Conservation (phyloP, 2,888 invertebrate genomes). For the Drosophila pseudotalamancana region DNA sequence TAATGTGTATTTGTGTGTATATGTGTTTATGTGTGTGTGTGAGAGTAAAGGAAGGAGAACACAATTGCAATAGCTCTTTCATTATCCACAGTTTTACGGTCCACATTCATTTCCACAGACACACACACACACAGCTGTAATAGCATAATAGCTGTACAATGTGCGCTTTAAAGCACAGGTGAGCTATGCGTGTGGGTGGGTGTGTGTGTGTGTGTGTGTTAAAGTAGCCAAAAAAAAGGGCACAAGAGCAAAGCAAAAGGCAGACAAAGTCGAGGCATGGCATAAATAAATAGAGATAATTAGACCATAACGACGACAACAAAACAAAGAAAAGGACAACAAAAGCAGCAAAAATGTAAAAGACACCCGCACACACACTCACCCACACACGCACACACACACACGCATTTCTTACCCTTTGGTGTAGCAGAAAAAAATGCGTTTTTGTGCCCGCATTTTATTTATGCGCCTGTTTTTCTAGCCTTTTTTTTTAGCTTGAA, state of each 20-base stretch:
- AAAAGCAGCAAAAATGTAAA: slow-evolving; percentile 35
- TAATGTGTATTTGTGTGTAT: slow-evolving; percentile 14
- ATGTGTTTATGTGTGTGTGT: background rate
- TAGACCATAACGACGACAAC: slow-evolving; percentile 75
- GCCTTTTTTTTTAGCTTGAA: slow-evolving; percentile 1
- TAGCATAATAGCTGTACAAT: slow-evolving; percentile 70
- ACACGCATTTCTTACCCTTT: slow-evolving; percentile 42
- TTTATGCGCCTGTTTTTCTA: slow-evolving; percentile 7
- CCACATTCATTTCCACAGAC: slow-evolving; percentile 68
- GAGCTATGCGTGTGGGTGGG: slow-evolving; percentile 28
- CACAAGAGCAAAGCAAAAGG: slow-evolving; percentile 15
- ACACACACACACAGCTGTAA: slow-evolving; percentile 48
- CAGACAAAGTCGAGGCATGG: slow-evolving; percentile 49
- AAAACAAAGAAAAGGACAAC: slow-evolving; percentile 40
- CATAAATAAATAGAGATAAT: slow-evolving; percentile 80
- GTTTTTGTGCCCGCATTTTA: slow-evolving; percentile 27
- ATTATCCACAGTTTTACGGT: slow-evolving; percentile 78
- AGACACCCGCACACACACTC: slow-evolving; percentile 14
- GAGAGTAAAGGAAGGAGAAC: background rate
- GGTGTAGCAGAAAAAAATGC: slow-evolving; percentile 16
- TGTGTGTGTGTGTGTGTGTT: slow-evolving; percentile 17
- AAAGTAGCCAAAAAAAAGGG: slow-evolving; percentile 40
- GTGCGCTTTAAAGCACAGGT: slow-evolving; percentile 66
- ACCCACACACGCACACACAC: background rate
- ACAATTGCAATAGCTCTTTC: slow-evolving; percentile 30